These are phyloP conservation scores for Odontocerum albicorne DNA, from an alignment of 2,888 invertebrate species.

Conservation along the genomic window DNA sequence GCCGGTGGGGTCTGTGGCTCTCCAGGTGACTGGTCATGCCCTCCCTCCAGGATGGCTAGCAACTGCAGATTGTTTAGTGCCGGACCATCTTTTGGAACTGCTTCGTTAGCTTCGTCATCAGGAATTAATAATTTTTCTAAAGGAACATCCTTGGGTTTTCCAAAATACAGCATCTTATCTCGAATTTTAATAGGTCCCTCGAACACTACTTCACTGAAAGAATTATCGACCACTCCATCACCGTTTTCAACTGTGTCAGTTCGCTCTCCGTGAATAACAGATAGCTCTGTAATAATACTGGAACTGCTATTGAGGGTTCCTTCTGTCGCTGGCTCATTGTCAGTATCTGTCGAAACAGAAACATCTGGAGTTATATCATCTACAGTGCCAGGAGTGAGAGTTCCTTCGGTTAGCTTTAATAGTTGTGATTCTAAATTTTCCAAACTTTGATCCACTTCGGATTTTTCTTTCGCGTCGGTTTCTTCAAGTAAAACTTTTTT, in stretches of 20 bases:
- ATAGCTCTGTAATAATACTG: slow-evolving; percentile 12
- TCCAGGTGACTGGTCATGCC: slow-evolving; percentile 5
- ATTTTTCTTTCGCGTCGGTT: no score
- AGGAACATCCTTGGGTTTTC: background rate
- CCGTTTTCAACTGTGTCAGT: background rate
- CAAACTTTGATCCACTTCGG: background rate
- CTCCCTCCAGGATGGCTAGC: slow-evolving; percentile 32
- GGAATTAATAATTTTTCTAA: no score
- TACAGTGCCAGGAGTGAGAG: background rate
- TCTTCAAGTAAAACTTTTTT: no score
- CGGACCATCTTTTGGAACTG: slow-evolving; percentile 5
- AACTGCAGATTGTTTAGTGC: slow-evolving; percentile 25
- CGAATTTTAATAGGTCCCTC: background rate
- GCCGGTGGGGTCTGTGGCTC: background rate
- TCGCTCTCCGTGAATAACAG: slow-evolving; percentile 17
- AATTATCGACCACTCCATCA: background rate
- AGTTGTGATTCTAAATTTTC: slow-evolving; percentile 9
- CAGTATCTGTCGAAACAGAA: background rate
- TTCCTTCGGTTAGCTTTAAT: slow-evolving; percentile 2
- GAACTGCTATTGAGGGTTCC: background rate
- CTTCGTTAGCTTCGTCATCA: background rate
- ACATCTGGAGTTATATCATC: background rate
- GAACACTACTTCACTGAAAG: background rate
- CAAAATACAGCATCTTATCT: background rate
- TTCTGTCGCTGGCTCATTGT: background rate